Evolutionary conservation across 2,113 vertebrate species (phyloP), one percentile per base, ranked within the genome.

Genomic region (Herpetotheres cachinnans): DNA sequence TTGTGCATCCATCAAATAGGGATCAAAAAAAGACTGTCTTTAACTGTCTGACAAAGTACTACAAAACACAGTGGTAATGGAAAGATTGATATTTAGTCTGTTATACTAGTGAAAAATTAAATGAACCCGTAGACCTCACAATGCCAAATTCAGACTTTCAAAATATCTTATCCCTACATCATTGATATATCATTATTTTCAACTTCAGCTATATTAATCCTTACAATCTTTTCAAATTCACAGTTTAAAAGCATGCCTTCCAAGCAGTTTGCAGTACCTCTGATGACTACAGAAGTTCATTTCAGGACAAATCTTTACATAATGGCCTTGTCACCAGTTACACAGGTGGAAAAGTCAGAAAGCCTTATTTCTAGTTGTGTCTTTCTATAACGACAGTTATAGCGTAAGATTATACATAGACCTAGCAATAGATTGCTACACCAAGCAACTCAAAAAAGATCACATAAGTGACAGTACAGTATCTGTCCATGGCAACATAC

Each of bases 271-370:
- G 24, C 63, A 72, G 42, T 63, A 79, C 47, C 27, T 93, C 58
- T 80, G 36, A 82, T 65, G 56, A 89, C 56, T 92, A 50, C 30
- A 47, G 50, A 69, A 29, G 82, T 93, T 96, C 87, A 81, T 92
- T 71, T 81, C 79, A 93, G 92, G 92, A 92, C 46, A 87, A 88
- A 54, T 70, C 55, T 49, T 95, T 95, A 94, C 58, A 50, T 91
- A 96, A 91, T 62, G 32, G 36, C 20, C 55, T 70, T 78, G 59
- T 62, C 63, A 84, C 34, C 42, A 89, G 72, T 52, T 52, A 47
- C 32, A 86, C 29, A 49, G 61, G 69, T 54, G 71, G 44, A 58
- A 26, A 67, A 87, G 17, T 49, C 49, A 80, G 67, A 67, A 77
- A 96, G 24, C 32, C 20, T 82, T 76, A 34, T 90, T 83, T 79